Evolutionary conservation across 2,888 invertebrate species (phyloP).

Genomic region (Acrobasis consociella): DNA sequence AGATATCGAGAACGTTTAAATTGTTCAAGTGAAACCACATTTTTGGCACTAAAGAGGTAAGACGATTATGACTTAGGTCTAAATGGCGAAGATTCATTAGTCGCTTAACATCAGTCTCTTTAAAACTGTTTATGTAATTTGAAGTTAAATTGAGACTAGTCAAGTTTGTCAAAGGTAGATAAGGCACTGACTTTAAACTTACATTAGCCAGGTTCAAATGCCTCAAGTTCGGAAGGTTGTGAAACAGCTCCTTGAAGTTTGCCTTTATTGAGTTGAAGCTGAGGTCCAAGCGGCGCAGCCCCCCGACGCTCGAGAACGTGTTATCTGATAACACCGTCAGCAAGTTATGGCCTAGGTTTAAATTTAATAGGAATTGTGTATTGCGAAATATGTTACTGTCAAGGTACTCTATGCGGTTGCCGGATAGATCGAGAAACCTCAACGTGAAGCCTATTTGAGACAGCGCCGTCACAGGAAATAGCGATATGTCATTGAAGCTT

Average conservation of each 20-base stretch:
- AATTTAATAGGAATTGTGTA: slow-evolving; percentile 88
- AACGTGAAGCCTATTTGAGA: slow-evolving; percentile 91
- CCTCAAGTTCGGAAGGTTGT: slow-evolving; percentile 91
- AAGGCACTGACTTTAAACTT: slow-evolving; percentile 89
- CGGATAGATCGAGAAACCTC: slow-evolving; percentile 89
- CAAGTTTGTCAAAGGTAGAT: slow-evolving; percentile 89
- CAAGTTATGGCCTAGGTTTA: slow-evolving; percentile 91
- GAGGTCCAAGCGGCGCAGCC: slow-evolving; percentile 90
- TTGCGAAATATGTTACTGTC: slow-evolving; percentile 94
- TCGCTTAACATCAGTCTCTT: slow-evolving; percentile 87
- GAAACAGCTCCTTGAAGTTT: slow-evolving; percentile 93
- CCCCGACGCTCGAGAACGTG: slow-evolving; percentile 91
- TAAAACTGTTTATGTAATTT: slow-evolving; percentile 88
- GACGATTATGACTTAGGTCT: slow-evolving; percentile 89
- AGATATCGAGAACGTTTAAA: slow-evolving; percentile 89
- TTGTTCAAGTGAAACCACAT: slow-evolving; percentile 88
- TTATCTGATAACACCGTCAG: slow-evolving; percentile 94
- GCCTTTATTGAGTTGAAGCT: slow-evolving; percentile 91
- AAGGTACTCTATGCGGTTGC: slow-evolving; percentile 92
- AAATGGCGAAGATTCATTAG: slow-evolving; percentile 88
- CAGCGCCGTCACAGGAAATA: slow-evolving; percentile 90
- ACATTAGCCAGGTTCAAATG: slow-evolving; percentile 89
- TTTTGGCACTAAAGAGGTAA: slow-evolving; percentile 88
- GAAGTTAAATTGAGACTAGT: slow-evolving; percentile 90
- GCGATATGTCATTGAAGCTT: slow-evolving; percentile 88